Evolutionary conservation across 92 coral and sea anemone species (phyloP), one percentile per base, ranked within the genome.

Genomic region (Paragorgia papillata): DNA sequence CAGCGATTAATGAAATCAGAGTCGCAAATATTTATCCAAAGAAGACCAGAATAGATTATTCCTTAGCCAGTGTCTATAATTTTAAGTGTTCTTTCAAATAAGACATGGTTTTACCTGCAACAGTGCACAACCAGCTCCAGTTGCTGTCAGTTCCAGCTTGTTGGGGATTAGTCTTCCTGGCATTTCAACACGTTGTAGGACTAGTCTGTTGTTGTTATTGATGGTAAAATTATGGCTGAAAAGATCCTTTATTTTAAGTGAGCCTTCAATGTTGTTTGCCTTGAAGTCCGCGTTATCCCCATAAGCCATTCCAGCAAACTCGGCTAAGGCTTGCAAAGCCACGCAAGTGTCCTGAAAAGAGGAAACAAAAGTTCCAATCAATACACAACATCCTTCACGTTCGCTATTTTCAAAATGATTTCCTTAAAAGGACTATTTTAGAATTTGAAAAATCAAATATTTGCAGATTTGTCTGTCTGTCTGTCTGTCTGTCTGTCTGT

Each of bases 281-380:
- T 32, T 64, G 37, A 50, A 50, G 49, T 54, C 77, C 13, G 86
- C 79, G 49, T 21, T 49, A 50, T 73, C 66, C 14, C 85, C 80
- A 56, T 80, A 92, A 10, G 89, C 85, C 7, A 66, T 56, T 41
- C 84, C 84, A 57, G 97, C 97, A 66, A 84, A 93, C 74, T 73
- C 80, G 27, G 97, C 84, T 37, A 93, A 79, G 28, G 97, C 88
- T 83, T 92, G 96, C 44, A 92, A 84, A 50, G 91, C 96, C 19
- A 92, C 92, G 64, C 97, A 92, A 0, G 97, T 92, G 78, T 92
- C 97, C 97, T 92, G 41, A 21, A 24, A 44, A 41, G n/a, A 46
- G 15, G 53, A 46, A 7, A 37, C 12, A 37, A 4, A 37, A 12
- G 6, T 37, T 12, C 5, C 43, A 37, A 5, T 4, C 43, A 37